Evolutionary conservation across 2,888 invertebrate species (phyloP), one percentile per base, ranked within the genome.

Genomic region (Brachylomia viminalis): DNA sequence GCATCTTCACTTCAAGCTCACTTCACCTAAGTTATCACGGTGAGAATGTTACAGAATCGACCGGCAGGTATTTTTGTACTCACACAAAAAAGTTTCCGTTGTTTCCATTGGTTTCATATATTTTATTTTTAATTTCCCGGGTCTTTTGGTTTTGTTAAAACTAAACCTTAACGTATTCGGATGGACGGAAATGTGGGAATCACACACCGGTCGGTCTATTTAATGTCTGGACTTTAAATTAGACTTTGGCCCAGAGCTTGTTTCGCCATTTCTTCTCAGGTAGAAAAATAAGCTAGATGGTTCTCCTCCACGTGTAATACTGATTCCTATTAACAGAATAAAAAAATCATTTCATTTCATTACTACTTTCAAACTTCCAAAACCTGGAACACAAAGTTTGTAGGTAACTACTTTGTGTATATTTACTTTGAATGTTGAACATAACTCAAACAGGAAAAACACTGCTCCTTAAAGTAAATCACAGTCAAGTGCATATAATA

Each of bases 31-130:
- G n/a, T n/a, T n/a, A n/a, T n/a, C n/a, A n/a, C n/a, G n/a, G n/a
- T n/a, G n/a, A n/a, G n/a, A n/a, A n/a, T n/a, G n/a, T n/a, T n/a
- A n/a, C n/a, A n/a, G n/a, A n/a, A n/a, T n/a, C n/a, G n/a, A n/a
- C n/a, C n/a, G n/a, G n/a, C n/a, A 88, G 86, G 84, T 80, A 71
- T 67, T 82, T 74, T 59, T 56, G 42, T 67, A 54, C 17, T 70
- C 66, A 59, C n/a, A 52, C 10, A 38, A 77, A 33, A 49, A 33
- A 17, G 4, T 17, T 17, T 70, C 15, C 23, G 17, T 52, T 52
- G n/a, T 59, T 52, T 69, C 30, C 15, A 17, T 58, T 15, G 15
- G 10, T 56, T 56, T 47, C 42, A 58, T 56, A 38, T 33, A 6
- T 15, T 30, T 61, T 38, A 49, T 8, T 68, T 72, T 56, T 23